Percentiles rank a stretch among this genome's conserved stretches.
These are phyloP conservation scores for Phalera bucephala DNA, from an alignment of 2,888 invertebrate species.

Conservation along the genomic window DNA sequence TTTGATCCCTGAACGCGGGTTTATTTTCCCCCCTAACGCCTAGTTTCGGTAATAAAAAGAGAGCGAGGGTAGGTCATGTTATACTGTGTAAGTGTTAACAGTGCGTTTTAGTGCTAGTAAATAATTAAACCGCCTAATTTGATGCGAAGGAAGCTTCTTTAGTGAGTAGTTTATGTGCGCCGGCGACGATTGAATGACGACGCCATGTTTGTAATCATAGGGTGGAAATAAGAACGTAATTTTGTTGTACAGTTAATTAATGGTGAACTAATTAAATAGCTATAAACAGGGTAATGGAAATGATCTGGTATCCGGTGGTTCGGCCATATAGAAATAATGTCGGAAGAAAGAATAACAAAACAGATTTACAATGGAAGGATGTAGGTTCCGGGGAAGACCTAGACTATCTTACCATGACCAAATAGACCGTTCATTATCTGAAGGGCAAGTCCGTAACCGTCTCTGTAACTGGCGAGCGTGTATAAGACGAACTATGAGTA, in stretches of 20 bases:
- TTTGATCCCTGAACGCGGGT: slow-evolving; percentile 53
- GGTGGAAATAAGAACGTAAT: slow-evolving; percentile 13
- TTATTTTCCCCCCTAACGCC: slow-evolving; percentile 34
- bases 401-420: too few relatives aligned
- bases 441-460: too few relatives aligned
- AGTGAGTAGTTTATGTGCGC: slow-evolving; percentile 64
- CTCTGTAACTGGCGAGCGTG: too few relatives aligned
- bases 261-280: slow-evolving; percentile 4
- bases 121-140: slow-evolving; percentile 80
- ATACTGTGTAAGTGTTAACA: slow-evolving; percentile 54
- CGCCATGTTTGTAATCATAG: slow-evolving; percentile 41
- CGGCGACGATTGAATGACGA: slow-evolving; percentile 59
- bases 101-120: slow-evolving; percentile 76
- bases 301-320: too few relatives aligned
- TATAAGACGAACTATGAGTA: too few relatives aligned
- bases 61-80: slow-evolving; percentile 54
- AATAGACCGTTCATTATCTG: too few relatives aligned
- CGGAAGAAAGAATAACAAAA: too few relatives aligned
- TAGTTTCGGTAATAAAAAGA: slow-evolving; percentile 29
- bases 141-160: slow-evolving; percentile 67
- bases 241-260: not conserved
- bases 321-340: too few relatives aligned
- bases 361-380: too few relatives aligned
- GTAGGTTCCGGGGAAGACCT: too few relatives aligned
- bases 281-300: not conserved